These are phyloP conservation scores for Nothoprocta pentlandii DNA, from an alignment of 2,113 vertebrate genomes.

Conservation along the genomic window DNA sequence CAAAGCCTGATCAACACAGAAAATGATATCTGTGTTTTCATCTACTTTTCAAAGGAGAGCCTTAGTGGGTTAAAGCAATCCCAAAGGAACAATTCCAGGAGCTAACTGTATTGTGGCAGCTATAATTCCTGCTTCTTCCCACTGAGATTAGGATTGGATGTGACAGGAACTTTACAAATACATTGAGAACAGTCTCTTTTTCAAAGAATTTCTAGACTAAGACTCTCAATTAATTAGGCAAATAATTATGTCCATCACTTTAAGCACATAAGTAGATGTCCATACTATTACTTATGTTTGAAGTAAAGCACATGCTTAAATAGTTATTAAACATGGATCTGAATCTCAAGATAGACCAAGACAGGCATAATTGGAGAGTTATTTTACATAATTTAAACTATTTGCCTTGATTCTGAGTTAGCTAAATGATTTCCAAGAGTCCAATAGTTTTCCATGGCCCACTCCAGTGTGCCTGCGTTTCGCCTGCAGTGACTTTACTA, in stretches of 20 bases:
- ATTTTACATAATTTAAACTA: neutral
- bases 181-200: neutral
- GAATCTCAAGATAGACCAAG: neutral
- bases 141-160: neutral
- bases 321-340: neutral
- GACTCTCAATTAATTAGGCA: neutral
- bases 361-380: neutral
- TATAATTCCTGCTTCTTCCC: neutral
- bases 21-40: neutral
- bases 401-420: neutral
- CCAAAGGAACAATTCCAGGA: neutral
- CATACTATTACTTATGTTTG: neutral
- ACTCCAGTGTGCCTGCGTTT: neutral
- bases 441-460: neutral
- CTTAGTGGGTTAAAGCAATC: neutral
- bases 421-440: neutral
- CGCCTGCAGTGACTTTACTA: neutral
- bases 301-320: neutral
- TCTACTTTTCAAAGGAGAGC: neutral
- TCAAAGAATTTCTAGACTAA: neutral
- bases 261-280: neutral
- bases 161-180: neutral
- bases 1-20: neutral
- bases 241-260: neutral
- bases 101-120: neutral